These are phyloP conservation scores for Drosophila rufa DNA, from an alignment of 1,140 invertebrate species.

Conservation along the genomic window DNA sequence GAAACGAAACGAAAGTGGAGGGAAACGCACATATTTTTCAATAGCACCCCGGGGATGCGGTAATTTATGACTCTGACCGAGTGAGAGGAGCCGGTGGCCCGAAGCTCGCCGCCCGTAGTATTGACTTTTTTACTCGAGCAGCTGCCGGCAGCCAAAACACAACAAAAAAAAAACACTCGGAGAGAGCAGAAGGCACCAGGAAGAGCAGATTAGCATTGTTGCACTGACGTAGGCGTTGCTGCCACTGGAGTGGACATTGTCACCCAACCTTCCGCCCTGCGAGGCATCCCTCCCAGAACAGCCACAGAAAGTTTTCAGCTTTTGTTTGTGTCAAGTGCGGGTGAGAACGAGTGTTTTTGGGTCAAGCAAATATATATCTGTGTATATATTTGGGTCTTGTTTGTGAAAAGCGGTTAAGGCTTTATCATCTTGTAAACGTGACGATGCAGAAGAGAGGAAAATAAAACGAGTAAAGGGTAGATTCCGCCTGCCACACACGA, in stretches of 20 bases:
- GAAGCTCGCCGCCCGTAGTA: slow-evolving; percentile 39
- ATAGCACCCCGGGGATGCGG: slow-evolving; percentile 79
- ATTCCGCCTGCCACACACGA: slow-evolving; percentile 35
- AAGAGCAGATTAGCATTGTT: slow-evolving; percentile 61
- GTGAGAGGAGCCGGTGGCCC: slow-evolving; percentile 43
- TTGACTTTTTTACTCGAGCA: slow-evolving; percentile 73
- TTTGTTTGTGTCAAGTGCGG: slow-evolving; percentile 59
- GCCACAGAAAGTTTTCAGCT: slow-evolving; percentile 65
- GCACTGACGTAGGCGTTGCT: slow-evolving; percentile 42
- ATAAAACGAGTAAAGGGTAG: slow-evolving; percentile 32
- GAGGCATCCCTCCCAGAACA: neutral
- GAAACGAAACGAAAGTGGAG: slow-evolving; percentile 14
- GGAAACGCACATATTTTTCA: slow-evolving; percentile 57
- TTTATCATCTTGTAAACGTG: slow-evolving; percentile 82
- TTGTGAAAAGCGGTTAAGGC: slow-evolving; percentile 78
- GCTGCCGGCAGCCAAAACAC: slow-evolving; percentile 39
- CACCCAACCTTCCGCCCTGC: slow-evolving; percentile 23
- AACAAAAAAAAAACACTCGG: slow-evolving; percentile 13
- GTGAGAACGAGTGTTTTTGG: slow-evolving; percentile 53
- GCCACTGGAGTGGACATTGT: slow-evolving; percentile 69
- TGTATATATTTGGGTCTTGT: slow-evolving; percentile 49
- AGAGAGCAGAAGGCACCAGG: slow-evolving; percentile 17
- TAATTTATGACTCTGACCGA: slow-evolving; percentile 81
- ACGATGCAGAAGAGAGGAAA: slow-evolving; percentile 65
- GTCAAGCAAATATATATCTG: slow-evolving; percentile 61